phyloP scores from a whole-genome alignment of 2,113 vertebrate genomes.

The Diadophis punctatus region DNA sequence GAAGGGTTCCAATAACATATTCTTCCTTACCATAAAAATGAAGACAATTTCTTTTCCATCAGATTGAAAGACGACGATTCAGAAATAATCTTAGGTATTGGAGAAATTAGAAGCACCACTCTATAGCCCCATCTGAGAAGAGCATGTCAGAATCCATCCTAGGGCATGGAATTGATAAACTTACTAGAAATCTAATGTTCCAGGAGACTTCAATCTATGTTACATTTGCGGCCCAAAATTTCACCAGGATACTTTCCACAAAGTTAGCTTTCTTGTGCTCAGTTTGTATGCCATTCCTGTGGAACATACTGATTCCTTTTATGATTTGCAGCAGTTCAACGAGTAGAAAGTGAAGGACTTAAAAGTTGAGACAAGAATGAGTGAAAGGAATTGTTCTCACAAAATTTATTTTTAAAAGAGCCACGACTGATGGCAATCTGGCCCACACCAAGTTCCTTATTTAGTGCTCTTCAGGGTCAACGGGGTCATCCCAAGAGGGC shows the following conservation, averaged over 20 bases:
- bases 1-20: background rate
- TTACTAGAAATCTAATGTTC: background rate
- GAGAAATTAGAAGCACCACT: slow-evolving; percentile 28
- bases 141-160: background rate
- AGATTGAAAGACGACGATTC: background rate
- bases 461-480: slow-evolving; percentile 62
- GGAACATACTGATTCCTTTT: slow-evolving; percentile 59
- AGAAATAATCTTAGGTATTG: background rate
- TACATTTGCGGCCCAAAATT: background rate
- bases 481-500: slow-evolving; percentile 60
- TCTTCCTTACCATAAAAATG: background rate
- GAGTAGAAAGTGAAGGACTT: slow-evolving; percentile 54
- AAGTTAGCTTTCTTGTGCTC: slow-evolving; percentile 57
- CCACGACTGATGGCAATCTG: slow-evolving; percentile 66
- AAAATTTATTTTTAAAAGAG: slow-evolving; percentile 69
- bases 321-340: slow-evolving; percentile 56
- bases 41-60: background rate
- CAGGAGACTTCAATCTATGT: background rate
- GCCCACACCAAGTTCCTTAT: slow-evolving; percentile 58
- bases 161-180: background rate
- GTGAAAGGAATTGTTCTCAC: slow-evolving; percentile 61
- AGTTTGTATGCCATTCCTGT: slow-evolving; percentile 59
- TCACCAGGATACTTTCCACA: slow-evolving; percentile 54
- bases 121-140: slow-evolving; percentile 29
- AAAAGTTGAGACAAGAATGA: slow-evolving; percentile 59